These are phyloP conservation scores for Terebella lapidaria DNA, from an alignment of 2,888 invertebrate species.

Conservation along the genomic window DNA sequence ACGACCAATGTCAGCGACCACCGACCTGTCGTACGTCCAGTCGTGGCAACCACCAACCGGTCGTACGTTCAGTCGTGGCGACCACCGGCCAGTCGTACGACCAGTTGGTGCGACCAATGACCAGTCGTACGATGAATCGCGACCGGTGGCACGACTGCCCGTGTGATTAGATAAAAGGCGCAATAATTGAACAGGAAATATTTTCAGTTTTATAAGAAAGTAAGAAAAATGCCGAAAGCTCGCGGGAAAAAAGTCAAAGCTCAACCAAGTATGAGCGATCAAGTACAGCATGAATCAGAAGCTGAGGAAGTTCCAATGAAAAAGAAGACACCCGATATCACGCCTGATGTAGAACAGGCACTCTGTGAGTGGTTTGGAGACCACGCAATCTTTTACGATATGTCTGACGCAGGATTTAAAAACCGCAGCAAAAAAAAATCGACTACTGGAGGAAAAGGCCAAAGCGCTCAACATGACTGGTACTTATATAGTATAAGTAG, in stretches of 20 bases:
- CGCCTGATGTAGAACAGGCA: background rate
- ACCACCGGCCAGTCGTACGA: background rate
- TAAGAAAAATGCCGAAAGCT: no score
- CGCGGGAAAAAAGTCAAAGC: no score
- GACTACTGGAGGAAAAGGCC: background rate
- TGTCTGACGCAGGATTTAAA: background rate
- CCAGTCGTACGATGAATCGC: no score
- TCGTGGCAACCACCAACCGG: background rate
- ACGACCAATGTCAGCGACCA: background rate
- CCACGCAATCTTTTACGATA: background rate
- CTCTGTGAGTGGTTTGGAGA: background rate
- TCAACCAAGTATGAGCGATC: no score
- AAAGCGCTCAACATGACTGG: background rate
- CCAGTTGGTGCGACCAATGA: background rate
- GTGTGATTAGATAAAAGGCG: background rate
- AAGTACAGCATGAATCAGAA: no score
- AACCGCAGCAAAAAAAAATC: background rate
- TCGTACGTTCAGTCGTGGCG: background rate
- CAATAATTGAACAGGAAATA: background rate
- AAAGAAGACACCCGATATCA: background rate
- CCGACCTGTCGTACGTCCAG: background rate
- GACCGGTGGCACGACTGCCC: background rate
- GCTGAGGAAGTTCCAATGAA: background rate
- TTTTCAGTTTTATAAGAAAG: no score
- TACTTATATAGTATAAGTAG: background rate